Evolutionary conservation across 2,797 vertebrate genomes (phyloP).

Genomic region (Dromococcyx pavoninus): DNA sequence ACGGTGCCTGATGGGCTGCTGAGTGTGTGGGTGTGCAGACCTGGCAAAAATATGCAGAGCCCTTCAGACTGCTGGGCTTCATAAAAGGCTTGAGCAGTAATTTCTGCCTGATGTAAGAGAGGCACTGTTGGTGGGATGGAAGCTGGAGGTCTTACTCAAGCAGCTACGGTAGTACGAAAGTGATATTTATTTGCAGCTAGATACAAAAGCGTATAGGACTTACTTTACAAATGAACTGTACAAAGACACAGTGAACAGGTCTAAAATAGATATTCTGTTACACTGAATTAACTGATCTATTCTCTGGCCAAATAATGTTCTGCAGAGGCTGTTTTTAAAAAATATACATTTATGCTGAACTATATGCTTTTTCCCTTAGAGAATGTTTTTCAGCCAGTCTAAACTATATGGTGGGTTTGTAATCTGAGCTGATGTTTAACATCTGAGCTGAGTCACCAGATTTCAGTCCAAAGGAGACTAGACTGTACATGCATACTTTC

Average conservation of each 20-base stretch:
- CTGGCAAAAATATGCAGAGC: not conserved
- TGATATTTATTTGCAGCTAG: not conserved
- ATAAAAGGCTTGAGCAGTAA: not conserved
- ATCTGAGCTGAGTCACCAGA: conserved; percentile 55
- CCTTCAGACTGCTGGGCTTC: not conserved
- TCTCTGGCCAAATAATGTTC: not conserved
- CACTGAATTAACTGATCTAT: not conserved
- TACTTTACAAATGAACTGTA: not conserved
- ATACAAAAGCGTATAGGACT: not conserved
- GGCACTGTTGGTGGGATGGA: not conserved
- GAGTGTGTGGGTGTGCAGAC: not conserved
- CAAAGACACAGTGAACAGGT: not conserved
- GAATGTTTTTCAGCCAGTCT: conserved; percentile 28
- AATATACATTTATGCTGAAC: not conserved
- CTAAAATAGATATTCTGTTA: not conserved
- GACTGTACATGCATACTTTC: accelerated
- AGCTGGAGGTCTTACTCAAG: not conserved
- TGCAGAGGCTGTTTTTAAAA: not conserved
- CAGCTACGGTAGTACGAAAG: not conserved
- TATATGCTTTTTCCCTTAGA: not conserved
- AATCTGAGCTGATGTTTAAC: conserved; percentile 47
- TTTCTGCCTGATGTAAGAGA: not conserved
- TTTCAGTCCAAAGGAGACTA: not conserved
- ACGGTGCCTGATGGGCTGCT: not conserved
- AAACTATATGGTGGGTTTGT: conserved; percentile 45